Conservation (phyloP, 2,797 vertebrate species). For the Allenopithecus nigroviridis region DNA sequence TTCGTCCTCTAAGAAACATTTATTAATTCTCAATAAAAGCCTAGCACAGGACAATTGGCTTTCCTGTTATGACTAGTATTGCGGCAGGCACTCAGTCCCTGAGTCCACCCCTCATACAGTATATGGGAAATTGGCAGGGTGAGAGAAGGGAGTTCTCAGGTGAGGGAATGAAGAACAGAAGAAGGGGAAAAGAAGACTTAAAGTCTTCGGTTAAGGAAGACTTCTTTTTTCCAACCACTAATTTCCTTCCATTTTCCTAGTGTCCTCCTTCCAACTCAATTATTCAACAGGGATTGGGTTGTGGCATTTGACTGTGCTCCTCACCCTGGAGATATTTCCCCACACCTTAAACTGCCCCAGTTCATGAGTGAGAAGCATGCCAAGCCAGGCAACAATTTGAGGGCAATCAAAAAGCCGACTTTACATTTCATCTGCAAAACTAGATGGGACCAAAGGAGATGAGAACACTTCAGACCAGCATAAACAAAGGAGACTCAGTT, state of each 20-base stretch:
- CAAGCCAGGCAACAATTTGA: background rate
- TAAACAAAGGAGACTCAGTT: background rate
- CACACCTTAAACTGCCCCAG: background rate
- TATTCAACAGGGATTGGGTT: background rate
- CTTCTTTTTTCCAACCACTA: background rate
- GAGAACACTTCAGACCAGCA: background rate
- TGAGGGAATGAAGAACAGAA: too few relatives aligned
- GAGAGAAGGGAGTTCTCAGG: background rate
- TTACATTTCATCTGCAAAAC: background rate
- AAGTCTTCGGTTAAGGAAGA: background rate
- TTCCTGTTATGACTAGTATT: background rate
- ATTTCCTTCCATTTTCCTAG: background rate
- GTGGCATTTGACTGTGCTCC: background rate
- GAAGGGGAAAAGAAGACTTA: background rate
- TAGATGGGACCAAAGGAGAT: background rate
- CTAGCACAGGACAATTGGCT: background rate
- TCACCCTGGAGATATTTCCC: background rate
- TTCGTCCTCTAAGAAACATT: slow-evolving; percentile 32
- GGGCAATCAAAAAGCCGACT: background rate
- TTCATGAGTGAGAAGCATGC: background rate
- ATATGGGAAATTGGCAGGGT: background rate
- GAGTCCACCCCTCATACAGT: background rate
- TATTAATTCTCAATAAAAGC: background rate
- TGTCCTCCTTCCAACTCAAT: too few relatives aligned
- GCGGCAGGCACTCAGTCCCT: background rate